These are phyloP conservation scores for Ophion costatus DNA, from an alignment of 2,888 invertebrate species.

Conservation along the genomic window DNA sequence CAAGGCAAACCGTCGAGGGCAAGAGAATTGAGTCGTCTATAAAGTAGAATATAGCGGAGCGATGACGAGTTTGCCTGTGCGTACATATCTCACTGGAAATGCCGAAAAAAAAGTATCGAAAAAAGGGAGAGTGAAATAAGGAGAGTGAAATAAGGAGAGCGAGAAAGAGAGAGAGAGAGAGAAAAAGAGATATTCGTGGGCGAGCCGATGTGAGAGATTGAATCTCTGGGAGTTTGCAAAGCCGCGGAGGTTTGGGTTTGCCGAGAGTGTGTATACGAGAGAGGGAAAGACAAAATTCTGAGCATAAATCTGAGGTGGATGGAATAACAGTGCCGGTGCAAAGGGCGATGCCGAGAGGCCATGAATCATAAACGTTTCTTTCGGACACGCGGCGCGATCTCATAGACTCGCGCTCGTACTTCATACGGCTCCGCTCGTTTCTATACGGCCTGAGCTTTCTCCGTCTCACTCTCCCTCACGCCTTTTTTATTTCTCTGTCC, in stretches of 20 bases:
- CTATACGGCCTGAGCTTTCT: neutral
- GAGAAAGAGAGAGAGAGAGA: neutral
- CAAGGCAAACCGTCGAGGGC: conserved; percentile 9
- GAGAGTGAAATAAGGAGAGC: too few relatives aligned
- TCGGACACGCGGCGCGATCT: conserved; percentile 43
- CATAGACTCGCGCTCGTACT: conserved; percentile 66
- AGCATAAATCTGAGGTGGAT: conserved; percentile 64
- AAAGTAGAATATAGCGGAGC: conserved; percentile 24
- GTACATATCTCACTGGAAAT: conserved; percentile 47
- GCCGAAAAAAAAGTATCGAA: conserved; percentile 24
- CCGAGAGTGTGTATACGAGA: neutral
- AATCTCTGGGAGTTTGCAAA: conserved; percentile 59
- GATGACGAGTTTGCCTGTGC: conserved; percentile 56
- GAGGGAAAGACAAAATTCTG: conserved; percentile 66
- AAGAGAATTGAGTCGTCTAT: conserved; percentile 58
- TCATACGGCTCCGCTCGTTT: conserved; percentile 44
- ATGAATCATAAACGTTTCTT: conserved; percentile 63
- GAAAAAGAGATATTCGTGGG: conserved; percentile 31
- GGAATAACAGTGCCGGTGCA: conserved; percentile 68
- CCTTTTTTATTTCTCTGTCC: conserved; percentile 7
- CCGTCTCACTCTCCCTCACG: neutral
- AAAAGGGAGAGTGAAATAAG: conserved; percentile 11
- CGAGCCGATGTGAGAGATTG: conserved; percentile 57
- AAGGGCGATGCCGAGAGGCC: conserved; percentile 65
- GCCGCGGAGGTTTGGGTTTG: conserved; percentile 14